phyloP scores from a whole-genome alignment of 92 coral and sea anemone species.

The Heteractis magnifica region DNA sequence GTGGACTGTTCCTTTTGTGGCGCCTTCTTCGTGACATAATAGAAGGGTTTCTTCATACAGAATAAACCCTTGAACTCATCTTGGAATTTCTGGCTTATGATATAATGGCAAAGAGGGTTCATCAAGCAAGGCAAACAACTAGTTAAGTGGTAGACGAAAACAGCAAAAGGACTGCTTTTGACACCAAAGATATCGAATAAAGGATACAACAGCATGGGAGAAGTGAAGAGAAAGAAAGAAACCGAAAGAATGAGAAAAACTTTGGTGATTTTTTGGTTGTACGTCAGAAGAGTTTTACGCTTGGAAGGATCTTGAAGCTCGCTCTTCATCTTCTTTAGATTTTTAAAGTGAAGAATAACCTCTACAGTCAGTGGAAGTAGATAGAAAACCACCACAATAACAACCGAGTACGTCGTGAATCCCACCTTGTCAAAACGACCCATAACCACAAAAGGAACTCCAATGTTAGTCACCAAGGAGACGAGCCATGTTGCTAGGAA shows the following conservation, averaged over 20 bases:
- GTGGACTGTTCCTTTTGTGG: neutral
- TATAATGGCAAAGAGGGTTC: slow-evolving; percentile 32
- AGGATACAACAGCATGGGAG: slow-evolving; percentile 25
- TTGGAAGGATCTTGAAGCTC: slow-evolving; percentile 23
- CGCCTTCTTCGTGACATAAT: neutral
- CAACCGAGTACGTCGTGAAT: slow-evolving; percentile 17
- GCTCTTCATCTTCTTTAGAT: neutral
- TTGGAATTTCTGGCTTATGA: slow-evolving; percentile 38
- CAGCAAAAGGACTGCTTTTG: slow-evolving; percentile 14
- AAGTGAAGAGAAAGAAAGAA: slow-evolving; percentile 15
- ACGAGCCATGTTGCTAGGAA: slow-evolving; percentile 32
- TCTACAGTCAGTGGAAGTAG: slow-evolving; percentile 12
- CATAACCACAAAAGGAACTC: slow-evolving; percentile 51
- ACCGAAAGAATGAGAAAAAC: slow-evolving; percentile 31
- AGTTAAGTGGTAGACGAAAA: slow-evolving; percentile 18
- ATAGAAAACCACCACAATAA: neutral
- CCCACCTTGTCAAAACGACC: slow-evolving; percentile 9
- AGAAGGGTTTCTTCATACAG: neutral
- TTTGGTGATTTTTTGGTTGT: slow-evolving; percentile 36
- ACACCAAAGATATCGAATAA: slow-evolving; percentile 4
- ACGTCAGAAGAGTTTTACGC: slow-evolving; percentile 2
- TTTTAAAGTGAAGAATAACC: slow-evolving; percentile 16
- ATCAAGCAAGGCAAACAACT: slow-evolving; percentile 36
- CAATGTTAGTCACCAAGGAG: slow-evolving; percentile 40
- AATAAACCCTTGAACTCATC: slow-evolving; percentile 29